Conservation (phyloP, 2,888 invertebrate genomes). For the Pyrocoelia pectoralis region DNA sequence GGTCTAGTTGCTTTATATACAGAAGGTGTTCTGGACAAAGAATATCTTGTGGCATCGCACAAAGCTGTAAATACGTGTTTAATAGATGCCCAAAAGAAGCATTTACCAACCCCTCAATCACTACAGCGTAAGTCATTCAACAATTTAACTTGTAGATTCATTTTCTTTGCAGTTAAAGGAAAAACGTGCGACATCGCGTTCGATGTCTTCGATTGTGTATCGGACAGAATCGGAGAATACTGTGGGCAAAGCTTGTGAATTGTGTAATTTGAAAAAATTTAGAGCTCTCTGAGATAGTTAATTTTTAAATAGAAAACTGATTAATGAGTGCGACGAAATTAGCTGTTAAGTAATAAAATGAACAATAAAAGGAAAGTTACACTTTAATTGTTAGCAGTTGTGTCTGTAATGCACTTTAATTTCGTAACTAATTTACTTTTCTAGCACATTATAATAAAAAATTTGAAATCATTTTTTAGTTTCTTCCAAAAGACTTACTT, state of each 20-base stretch:
- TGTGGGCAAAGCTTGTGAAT: constrained; percentile 64
- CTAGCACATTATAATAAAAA: too few species aligned
- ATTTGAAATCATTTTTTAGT: too few species aligned
- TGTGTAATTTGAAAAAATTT: too few species aligned
- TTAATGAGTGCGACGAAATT: not conserved
- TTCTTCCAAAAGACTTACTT: too few species aligned
- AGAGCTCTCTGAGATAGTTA: not conserved
- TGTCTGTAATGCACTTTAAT: too few species aligned
- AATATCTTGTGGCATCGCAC: constrained; percentile 77
- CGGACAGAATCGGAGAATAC: constrained; percentile 78
- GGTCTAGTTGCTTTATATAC: constrained; percentile 77
- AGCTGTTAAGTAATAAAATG: not conserved
- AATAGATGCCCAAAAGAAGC: constrained; percentile 63
- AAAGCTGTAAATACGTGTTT: constrained; percentile 75
- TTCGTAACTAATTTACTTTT: too few species aligned
- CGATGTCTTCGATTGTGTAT: constrained; percentile 81
- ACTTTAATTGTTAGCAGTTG: too few species aligned
- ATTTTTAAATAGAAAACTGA: not conserved
- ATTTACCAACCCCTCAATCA: constrained; percentile 47
- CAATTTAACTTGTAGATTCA: constrained; percentile 25
- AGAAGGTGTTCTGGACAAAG: constrained; percentile 79
- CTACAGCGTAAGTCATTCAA: constrained; percentile 46
- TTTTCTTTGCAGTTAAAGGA: constrained; percentile 67
- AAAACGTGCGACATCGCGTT: constrained; percentile 79
- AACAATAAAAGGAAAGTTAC: not conserved